Evolutionary conservation across 2,888 invertebrate genomes (phyloP).

Genomic region (Toxonevra muliebris): DNA sequence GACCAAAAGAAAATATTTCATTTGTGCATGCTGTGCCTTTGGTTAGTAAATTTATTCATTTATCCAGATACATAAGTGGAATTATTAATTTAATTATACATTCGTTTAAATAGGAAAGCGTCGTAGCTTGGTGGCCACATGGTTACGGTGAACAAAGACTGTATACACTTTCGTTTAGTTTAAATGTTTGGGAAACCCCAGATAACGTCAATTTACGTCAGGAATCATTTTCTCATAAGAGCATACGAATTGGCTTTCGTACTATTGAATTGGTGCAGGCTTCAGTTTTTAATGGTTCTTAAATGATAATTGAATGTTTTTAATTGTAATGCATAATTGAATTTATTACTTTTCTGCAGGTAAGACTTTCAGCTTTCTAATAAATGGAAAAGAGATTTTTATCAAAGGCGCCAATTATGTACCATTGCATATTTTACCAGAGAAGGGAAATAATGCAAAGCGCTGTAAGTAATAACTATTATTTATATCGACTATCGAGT

Average conservation of each 20-base stretch:
- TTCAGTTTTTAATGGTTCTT: slow-evolving; percentile 24
- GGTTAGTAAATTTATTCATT: slow-evolving; percentile 44
- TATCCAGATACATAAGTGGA: neutral
- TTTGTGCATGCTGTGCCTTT: slow-evolving; percentile 57
- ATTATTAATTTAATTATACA: neutral
- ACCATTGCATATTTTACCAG: slow-evolving; percentile 85
- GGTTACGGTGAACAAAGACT: slow-evolving; percentile 84
- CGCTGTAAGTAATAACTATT: slow-evolving; percentile 59
- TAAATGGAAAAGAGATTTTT: slow-evolving; percentile 87
- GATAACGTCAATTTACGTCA: slow-evolving; percentile 47
- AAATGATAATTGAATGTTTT: neutral
- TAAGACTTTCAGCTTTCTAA: slow-evolving; percentile 83
- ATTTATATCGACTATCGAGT: neutral
- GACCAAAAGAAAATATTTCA: slow-evolving; percentile 52
- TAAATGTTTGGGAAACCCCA: slow-evolving; percentile 57
- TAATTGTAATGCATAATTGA: neutral
- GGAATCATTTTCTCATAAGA: slow-evolving; percentile 65
- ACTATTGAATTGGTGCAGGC: slow-evolving; percentile 85
- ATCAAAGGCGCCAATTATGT: slow-evolving; percentile 96
- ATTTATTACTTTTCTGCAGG: neutral
- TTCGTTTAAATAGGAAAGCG: slow-evolving; percentile 59
- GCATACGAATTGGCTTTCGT: slow-evolving; percentile 83
- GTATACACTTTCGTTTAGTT: slow-evolving; percentile 73
- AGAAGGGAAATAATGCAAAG: slow-evolving; percentile 69
- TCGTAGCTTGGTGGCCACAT: slow-evolving; percentile 93